phyloP scores from a whole-genome alignment of 2,113 vertebrate genomes.

The Apus apus region DNA sequence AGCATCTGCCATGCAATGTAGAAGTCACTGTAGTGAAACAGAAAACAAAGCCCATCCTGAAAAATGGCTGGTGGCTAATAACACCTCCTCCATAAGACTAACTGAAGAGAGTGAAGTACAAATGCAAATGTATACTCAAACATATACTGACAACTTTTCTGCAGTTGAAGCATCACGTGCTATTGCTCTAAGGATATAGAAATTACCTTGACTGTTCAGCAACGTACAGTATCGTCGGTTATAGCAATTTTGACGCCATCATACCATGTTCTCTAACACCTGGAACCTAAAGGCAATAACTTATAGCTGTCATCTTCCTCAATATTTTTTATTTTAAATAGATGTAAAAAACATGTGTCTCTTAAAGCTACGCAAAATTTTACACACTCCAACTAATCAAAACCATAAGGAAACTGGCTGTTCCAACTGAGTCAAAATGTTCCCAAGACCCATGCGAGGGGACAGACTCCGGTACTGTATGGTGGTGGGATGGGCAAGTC shows the following conservation, averaged over 20 bases:
- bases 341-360: not conserved
- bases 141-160: not conserved
- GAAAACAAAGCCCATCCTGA: not conserved
- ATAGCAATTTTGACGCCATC: not conserved
- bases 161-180: not conserved
- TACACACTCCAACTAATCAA: not conserved
- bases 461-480: not conserved
- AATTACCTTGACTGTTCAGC: not conserved
- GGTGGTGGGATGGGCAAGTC: not conserved
- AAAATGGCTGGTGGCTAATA: not conserved
- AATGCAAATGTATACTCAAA: not conserved
- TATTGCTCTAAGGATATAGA: not conserved
- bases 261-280: not conserved
- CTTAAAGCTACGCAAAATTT: not conserved
- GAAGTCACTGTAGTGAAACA: not conserved
- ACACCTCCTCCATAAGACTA: not conserved
- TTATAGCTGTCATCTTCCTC: not conserved
- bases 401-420: not conserved
- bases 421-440: not conserved
- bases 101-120: not conserved
- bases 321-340: not conserved
- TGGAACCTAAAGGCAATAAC: not conserved
- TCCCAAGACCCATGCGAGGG: rapidly evolving
- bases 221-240: not conserved
- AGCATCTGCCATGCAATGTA: not conserved